Evolutionary conservation across 2,888 invertebrate species (phyloP).

Genomic region (Congeria kusceri): DNA sequence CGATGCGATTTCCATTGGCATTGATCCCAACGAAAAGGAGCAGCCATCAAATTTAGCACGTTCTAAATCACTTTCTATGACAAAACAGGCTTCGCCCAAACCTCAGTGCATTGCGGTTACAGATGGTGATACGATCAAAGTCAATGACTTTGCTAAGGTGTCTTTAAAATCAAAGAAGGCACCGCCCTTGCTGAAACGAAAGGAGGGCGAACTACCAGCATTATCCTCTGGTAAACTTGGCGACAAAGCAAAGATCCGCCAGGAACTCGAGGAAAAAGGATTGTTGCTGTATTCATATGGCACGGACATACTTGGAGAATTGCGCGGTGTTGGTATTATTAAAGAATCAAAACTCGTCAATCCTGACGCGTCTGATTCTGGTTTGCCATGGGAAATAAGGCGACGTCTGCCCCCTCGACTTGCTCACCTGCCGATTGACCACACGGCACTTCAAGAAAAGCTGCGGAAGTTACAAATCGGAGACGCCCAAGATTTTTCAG

Average conservation of each 20-base stretch:
- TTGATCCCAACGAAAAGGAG: not conserved
- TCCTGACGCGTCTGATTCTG: not conserved
- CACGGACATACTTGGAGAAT: slow-evolving; percentile 38
- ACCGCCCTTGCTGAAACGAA: not conserved
- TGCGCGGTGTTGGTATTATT: slow-evolving; percentile 43
- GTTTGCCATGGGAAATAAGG: not conserved
- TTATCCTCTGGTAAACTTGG: slow-evolving; percentile 30
- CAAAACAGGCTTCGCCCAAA: slow-evolving; percentile 18
- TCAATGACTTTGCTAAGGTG: not conserved
- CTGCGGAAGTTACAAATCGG: not conserved
- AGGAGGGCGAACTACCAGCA: slow-evolving; percentile 19
- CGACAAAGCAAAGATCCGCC: slow-evolving; percentile 29
- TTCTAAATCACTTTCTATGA: slow-evolving; percentile 25
- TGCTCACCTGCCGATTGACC: slow-evolving; percentile 20
- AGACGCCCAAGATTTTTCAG: not conserved
- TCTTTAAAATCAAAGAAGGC: not conserved
- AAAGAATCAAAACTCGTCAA: not conserved
- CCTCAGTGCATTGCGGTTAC: not conserved
- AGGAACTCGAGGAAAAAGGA: slow-evolving; percentile 34
- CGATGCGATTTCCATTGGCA: not conserved
- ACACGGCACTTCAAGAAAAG: not conserved
- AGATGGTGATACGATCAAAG: not conserved
- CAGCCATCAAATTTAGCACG: not conserved
- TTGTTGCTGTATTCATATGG: slow-evolving; percentile 30
- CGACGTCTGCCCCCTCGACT: slow-evolving; percentile 38